A percentile compares a stretch with the other conserved stretches of the same genome.
Conservation (phyloP, 2,113 vertebrate genomes). For the Nyctereutes procyonoides region DNA sequence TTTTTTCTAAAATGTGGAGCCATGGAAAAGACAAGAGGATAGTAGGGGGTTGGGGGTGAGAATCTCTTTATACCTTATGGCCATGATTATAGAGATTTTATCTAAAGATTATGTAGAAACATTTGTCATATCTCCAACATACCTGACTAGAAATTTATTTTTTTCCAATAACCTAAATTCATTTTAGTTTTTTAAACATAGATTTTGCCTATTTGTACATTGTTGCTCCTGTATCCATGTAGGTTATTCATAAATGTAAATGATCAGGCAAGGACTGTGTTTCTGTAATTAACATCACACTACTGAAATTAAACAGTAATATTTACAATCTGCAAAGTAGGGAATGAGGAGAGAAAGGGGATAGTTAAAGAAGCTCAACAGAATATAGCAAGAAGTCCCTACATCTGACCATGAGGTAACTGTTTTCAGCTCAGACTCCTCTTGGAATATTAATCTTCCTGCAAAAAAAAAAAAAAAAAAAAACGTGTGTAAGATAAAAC, state of each 20-base stretch:
- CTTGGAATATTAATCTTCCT: conserved; percentile 59
- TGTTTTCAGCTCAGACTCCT: not conserved
- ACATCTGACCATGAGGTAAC: conserved; percentile 29
- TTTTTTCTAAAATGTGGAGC: not conserved
- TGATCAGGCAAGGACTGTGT: not conserved
- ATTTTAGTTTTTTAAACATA: conserved; percentile 26
- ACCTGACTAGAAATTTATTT: not conserved
- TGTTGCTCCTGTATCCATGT: not conserved
- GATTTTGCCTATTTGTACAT: not conserved
- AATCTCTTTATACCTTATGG: not conserved
- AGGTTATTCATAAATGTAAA: conserved; percentile 46
- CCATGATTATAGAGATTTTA: not conserved
- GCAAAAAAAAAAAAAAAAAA: too few relatives aligned
- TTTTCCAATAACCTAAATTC: not conserved
- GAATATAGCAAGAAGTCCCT: conserved; percentile 9
- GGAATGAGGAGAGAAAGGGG: not conserved
- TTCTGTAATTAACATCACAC: not conserved
- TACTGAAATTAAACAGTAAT: conserved; percentile 51
- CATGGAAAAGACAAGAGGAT: not conserved
- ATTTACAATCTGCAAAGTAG: not conserved
- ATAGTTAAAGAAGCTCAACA: conserved; percentile 24
- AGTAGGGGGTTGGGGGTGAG: not conserved
- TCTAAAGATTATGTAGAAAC: conserved; percentile 18
- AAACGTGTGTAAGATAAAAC: conserved; percentile 32
- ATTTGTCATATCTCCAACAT: not conserved